Evolutionary conservation across 2,113 vertebrate genomes (phyloP), one percentile per base, ranked within the genome.

Genomic region (Oncorhynchus clarkii): DNA sequence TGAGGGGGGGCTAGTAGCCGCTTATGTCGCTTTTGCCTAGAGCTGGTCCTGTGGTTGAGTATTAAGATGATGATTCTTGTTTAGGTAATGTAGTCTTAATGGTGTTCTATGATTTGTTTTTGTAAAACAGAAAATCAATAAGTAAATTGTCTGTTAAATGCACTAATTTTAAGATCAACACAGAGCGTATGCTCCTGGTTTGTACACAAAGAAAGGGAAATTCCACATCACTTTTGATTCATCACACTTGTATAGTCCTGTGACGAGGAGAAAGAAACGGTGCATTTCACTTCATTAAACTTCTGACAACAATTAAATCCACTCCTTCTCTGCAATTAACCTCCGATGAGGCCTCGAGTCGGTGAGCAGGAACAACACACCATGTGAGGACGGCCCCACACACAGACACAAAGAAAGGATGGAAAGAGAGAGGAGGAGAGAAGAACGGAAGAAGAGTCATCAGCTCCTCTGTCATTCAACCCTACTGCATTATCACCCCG

Each of bases 321-420:
- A 68, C 64, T 78, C 65, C 77, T 79, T 78, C 39, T 71, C 70
- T 29, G 67, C 78, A 84, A 76, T 82, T 68, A 79, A 69, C 68
- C 57, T 68, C 59, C 13, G 76, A 81, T 84, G 78, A 75, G 75
- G 68, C 51, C 80, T 83, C 87, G 87, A 74, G 45, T 48, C 59
- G 69, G 26, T 74, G 76, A 78, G 87, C 82, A 76, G 83, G 86
- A 86, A 78, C 80, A 84, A 86, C 80, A 85, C 39, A 12, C 9
- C 39, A 45, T 3, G 39, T 45, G 39, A 45, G 39, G 39, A 45
- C 9, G 39, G 39, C 39, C 39, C 9, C 39, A 45, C 39, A 45
- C 76, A 65, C 64, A 75, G 77, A 78, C 85, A 83, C 79, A 82
- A 85, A 81, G 59, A 78, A 67, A 76, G 80, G 74, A 45, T 1